Conservation (phyloP, 2,113 vertebrate genomes). For the Hirundichthys speculiger region DNA sequence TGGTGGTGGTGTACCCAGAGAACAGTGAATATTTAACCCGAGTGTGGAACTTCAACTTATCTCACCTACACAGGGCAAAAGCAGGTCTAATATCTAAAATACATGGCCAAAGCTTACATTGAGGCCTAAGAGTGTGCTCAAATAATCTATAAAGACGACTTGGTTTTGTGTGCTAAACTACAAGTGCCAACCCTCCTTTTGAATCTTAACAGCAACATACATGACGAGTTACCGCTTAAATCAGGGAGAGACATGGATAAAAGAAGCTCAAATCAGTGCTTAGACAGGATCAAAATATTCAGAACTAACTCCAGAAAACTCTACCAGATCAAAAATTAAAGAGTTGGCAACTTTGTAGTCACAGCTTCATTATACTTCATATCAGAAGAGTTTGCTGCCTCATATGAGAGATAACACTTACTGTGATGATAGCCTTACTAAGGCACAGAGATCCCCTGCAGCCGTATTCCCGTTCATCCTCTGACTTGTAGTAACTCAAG, state of each 20-base stretch:
- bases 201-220: too few species aligned
- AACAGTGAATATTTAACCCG: slow-evolving; percentile 69
- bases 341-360: slow-evolving; percentile 1
- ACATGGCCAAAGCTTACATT: slow-evolving; percentile 15
- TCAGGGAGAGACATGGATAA: too few species aligned
- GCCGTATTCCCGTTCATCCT: slow-evolving; percentile 95
- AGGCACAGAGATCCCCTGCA: slow-evolving; percentile 96
- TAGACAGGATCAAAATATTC: too few species aligned
- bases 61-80: slow-evolving; percentile 23
- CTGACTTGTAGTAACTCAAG: slow-evolving; percentile 97
- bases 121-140: not conserved
- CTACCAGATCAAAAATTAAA: slow-evolving; percentile 2
- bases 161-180: not conserved
- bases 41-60: slow-evolving; percentile 60
- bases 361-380: slow-evolving; percentile 18
- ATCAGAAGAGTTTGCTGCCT: slow-evolving; percentile 1
- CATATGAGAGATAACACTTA: slow-evolving; percentile 73
- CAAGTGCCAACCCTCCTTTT: too few species aligned
- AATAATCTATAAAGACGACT: slow-evolving; percentile 6
- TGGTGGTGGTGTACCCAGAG: slow-evolving; percentile 22
- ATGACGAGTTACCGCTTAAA: too few species aligned
- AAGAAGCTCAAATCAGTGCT: too few species aligned
- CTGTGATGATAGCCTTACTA: slow-evolving; percentile 95
- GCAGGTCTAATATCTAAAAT: slow-evolving; percentile 4
- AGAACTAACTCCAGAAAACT: too few species aligned